Base-by-base conservation (phyloP, 2,113 vertebrate genomes). In the Polyodon spathula region DNA sequence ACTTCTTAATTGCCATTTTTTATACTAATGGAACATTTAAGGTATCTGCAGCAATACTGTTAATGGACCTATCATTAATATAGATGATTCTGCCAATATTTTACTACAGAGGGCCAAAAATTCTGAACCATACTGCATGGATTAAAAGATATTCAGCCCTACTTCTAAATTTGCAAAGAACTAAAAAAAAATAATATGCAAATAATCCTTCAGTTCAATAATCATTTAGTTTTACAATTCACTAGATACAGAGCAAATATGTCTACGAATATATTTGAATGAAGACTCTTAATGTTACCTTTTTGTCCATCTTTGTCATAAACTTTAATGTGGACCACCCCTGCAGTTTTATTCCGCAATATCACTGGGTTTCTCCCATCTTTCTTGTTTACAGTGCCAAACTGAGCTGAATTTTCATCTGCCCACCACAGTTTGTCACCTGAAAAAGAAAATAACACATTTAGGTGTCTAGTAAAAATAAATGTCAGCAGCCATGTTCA, bases 381-480 rank as follows among this genome's bases (percentile, higher is more conserved):
- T 74, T 83, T 89, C 78, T 99, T 99, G 73, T 82, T 92, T 12
- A 94, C 93, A 0, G 89, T 97, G 56, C 96, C 95, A 0, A 99
- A 74, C 79, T 93, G 91, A 38, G 88, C 92, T 37, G 87, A 87
- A 55, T 93, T 93, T 66, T 97, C 94, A 62, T 99, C 93, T 48
- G 95, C 91, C 96, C 96, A 99, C 96, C 96, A 99, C 5, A 99
- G 82, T 68, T 94, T 96, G 56, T 89, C 89, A 74, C 93, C 96
- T 99, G 80, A 64, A 83, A 83, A 68, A 72, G 41, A 61, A 6
- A 60, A 5, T 38, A 3, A 48, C 1, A 10, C 12, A 44, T 8
- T 44, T n/a, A n/a, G n/a, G n/a, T n/a, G n/a, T n/a, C n/a, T n/a
- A n/a, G n/a, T n/a, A n/a, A n/a, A n/a, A n/a, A n/a, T n/a, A n/a